Base-by-base conservation (phyloP, 2,888 invertebrate species). In the Philaethria dido region DNA sequence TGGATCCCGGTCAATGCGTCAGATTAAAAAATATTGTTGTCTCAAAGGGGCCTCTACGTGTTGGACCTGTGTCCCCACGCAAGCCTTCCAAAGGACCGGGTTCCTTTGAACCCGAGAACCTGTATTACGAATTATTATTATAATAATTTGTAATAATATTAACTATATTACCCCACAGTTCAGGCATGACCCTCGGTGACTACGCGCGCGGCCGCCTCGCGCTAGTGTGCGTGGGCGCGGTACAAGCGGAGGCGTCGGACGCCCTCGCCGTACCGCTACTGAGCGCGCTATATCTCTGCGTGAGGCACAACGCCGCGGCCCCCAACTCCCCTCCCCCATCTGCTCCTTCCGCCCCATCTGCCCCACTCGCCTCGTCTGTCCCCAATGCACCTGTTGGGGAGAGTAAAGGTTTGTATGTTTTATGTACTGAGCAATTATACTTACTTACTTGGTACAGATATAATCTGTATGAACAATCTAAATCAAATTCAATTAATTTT, bases 181-280 rank as follows among this genome's bases (percentile, higher is more conserved):
- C 82, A 62, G 91, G 92, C 29, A 78, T 85, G 80, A 88, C 89
- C 0, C 77, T 93, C 29, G 93, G 93, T 62, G 87, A 85, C 70
- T 80, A 80, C 72, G 81, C 85, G 0, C 85, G 87, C 66, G 89
- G 86, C 48, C 79, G 81, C 47, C 78, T 93, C 14, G 82, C 92
- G 0, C 78, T 90, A n/a, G 80, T 88, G 52, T 88, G 89, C 78
- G 91, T 92, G 69, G 80, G 87, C 5, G 93, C 88, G 0, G 93
- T 92, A 16, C 93, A 92, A 69, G 90, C 83, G 57, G 92, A 92
- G 74, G 76, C 82, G 33, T 79, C 81, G 0, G 91, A 88, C 68
- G 82, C 91, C 47, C 76, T 92, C 16, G 88, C 87, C 33, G 92
- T 87, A 72, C 92, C 93, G 62, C 80, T 93, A 36, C 84, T 93